Evolutionary conservation across 1,140 invertebrate genomes (phyloP).

Genomic region (Coelopa frigida): DNA sequence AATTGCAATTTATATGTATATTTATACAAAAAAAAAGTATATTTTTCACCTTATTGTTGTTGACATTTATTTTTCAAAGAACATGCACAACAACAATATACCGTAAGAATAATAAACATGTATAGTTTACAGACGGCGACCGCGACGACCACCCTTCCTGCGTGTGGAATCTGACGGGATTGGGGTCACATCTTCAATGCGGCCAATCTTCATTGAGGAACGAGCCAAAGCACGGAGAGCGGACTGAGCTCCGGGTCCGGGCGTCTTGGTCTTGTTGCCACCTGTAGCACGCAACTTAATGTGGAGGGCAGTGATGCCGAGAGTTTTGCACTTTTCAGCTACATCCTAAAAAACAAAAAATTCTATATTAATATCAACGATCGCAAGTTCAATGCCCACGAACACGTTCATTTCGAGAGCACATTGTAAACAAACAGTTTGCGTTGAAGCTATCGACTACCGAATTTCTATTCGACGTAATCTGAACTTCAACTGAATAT

Average conservation of each 20-base stretch:
- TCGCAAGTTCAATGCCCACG: no score
- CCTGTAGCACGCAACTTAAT: slow-evolving; percentile 98
- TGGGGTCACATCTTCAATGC: slow-evolving; percentile 99
- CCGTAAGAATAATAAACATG: slow-evolving; percentile 1
- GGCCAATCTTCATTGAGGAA: slow-evolving; percentile 98
- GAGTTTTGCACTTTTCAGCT: slow-evolving; percentile 93
- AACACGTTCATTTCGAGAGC: no score
- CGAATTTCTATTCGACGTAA: neutral
- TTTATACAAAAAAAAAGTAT: no score
- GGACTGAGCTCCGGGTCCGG: slow-evolving; percentile 97
- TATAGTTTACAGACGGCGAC: slow-evolving; percentile 87
- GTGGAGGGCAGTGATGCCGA: slow-evolving; percentile 96
- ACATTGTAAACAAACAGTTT: no score
- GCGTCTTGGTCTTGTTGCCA: slow-evolving; percentile 96
- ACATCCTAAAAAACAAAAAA: slow-evolving; percentile 69
- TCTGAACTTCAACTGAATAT: neutral
- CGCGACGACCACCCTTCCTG: slow-evolving; percentile 98
- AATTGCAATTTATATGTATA: no score
- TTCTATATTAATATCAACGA: neutral
- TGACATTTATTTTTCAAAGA: no score
- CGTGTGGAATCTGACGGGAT: slow-evolving; percentile 98
- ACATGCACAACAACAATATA: slow-evolving; percentile 9
- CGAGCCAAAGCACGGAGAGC: slow-evolving; percentile 95
- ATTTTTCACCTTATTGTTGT: no score
- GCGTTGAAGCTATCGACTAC: no score